A percentile compares a stretch with the other conserved stretches of the same genome.
phyloP scores from a whole-genome alignment of 2,113 vertebrate genomes.

The Protobothrops flavoviridis region DNA sequence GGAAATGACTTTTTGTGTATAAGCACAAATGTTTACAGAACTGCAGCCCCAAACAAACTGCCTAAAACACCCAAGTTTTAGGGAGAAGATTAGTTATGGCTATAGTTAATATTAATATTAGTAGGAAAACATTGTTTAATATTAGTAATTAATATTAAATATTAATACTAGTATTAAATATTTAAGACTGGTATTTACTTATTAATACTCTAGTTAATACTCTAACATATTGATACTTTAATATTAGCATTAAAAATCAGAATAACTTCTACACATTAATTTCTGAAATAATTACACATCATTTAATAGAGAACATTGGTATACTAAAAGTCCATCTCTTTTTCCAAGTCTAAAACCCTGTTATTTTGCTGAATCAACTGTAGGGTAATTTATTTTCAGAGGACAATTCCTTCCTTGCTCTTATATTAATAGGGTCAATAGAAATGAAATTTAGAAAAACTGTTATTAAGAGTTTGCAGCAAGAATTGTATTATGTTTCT shows the following conservation, averaged over 20 bases:
- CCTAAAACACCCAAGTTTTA: not conserved
- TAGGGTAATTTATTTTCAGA: conserved; percentile 41
- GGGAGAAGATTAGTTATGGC: not conserved
- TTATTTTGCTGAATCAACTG: conserved; percentile 32
- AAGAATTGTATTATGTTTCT: conserved; percentile 36
- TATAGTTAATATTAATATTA: not conserved
- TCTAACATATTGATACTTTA: not conserved
- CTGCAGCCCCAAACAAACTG: not conserved
- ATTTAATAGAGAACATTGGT: conserved; percentile 28
- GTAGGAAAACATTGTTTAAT: not conserved
- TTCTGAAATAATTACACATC: not conserved
- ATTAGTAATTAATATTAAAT: not conserved
- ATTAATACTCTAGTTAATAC: not conserved
- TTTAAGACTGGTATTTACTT: not conserved
- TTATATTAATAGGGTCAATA: conserved; percentile 50
- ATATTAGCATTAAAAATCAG: not conserved
- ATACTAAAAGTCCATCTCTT: conserved; percentile 41
- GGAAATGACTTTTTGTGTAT: not conserved
- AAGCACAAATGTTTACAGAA: not conserved
- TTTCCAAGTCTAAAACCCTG: not conserved
- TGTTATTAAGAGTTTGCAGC: conserved; percentile 20
- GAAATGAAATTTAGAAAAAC: conserved; percentile 28
- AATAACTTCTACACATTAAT: not conserved
- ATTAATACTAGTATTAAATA: not conserved
- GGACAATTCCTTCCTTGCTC: conserved; percentile 31